Base-by-base conservation (phyloP, 2,888 invertebrate genomes). In the Portevinia maculata region DNA sequence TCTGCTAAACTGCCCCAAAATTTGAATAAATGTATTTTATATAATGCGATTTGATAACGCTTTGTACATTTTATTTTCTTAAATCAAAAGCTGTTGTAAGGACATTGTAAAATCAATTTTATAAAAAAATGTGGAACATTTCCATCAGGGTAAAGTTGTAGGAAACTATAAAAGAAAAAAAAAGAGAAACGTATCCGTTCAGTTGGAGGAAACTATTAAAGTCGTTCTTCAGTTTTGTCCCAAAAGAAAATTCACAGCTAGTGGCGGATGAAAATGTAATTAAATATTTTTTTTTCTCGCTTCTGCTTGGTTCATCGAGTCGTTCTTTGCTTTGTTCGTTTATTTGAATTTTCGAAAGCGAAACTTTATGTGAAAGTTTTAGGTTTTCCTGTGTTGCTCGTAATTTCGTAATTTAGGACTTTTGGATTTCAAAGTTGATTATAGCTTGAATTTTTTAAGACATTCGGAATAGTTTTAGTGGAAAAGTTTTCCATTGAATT, bases 261-360 rank as follows among this genome's bases (percentile, higher is more conserved):
- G 69, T 79, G 74, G 52, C 64, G 28, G 70, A 81, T 81, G 60
- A 76, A 75, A 81, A 71, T 81, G 81, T 76, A 81, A 81, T 81
- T 81, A 81, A 81, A 53, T 75, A 39, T 57, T 53, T 76, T 60
- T 74, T 57, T 28, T 34, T n/a, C 11, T 28, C 17, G 1, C 8
- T 41, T 6, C 17, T 24, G 7, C 32, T 32, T 37, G 4, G 19
- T 39, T 59, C 32, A 41, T 44, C 21, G 62, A 69, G 50, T 79
- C 57, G 62, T 79, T 57, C 74, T 64, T 62, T 34, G 30, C 46
- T 57, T 52, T 62, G 52, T 71, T 70, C 46, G 5, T 64, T 30
- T 53, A 55, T 55, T 28, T 24, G 50, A 39, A 48, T 50, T 24
- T 46, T 39, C 15, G 17, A 50, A 73, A 62, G 57, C 39, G 50